A percentile compares a stretch with the other conserved stretches of the same genome.
These are phyloP conservation scores for Holothuria leucospilota DNA, from an alignment of 53 echinoderm and acorn worm genomes.

Conservation along the genomic window DNA sequence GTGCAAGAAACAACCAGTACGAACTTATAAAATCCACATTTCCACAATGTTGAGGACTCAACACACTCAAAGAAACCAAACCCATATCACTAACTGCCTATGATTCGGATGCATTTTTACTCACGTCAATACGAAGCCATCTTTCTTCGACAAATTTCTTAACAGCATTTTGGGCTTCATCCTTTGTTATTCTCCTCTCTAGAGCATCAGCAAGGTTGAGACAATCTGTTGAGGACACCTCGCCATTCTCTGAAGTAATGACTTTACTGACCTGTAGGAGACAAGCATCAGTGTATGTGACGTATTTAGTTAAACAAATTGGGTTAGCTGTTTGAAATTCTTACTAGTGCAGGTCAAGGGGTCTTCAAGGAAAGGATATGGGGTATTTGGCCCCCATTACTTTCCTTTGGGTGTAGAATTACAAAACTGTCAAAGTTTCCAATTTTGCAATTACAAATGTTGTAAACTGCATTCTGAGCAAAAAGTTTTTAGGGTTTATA, in stretches of 20 bases:
- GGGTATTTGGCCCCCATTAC: too few relatives aligned
- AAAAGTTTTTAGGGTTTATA: too few relatives aligned
- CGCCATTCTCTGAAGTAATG: slow-evolving; percentile 69
- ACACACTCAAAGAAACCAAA: not conserved
- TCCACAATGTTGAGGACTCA: not conserved
- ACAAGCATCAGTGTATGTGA: not conserved
- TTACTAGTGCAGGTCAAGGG: not conserved
- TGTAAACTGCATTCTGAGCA: too few relatives aligned
- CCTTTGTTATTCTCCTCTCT: slow-evolving; percentile 76
- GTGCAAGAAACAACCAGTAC: too few relatives aligned
- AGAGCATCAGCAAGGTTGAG: slow-evolving; percentile 72
- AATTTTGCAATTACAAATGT: too few relatives aligned
- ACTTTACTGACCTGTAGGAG: slow-evolving; percentile 66
- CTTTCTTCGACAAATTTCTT: slow-evolving; percentile 76
- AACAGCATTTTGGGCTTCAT: slow-evolving; percentile 75
- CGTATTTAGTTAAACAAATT: not conserved
- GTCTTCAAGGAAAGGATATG: not conserved
- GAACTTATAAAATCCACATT: too few relatives aligned
- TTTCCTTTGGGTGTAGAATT: too few relatives aligned
- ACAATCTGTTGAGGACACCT: slow-evolving; percentile 86
- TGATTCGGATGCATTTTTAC: not conserved
- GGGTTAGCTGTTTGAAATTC: too few relatives aligned
- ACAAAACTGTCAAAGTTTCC: too few relatives aligned
- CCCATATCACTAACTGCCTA: not conserved
- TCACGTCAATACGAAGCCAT: slow-evolving; percentile 82